Evolutionary conservation across 2,113 vertebrate species (phyloP).

Genomic region (Trochalopteron elliotii): DNA sequence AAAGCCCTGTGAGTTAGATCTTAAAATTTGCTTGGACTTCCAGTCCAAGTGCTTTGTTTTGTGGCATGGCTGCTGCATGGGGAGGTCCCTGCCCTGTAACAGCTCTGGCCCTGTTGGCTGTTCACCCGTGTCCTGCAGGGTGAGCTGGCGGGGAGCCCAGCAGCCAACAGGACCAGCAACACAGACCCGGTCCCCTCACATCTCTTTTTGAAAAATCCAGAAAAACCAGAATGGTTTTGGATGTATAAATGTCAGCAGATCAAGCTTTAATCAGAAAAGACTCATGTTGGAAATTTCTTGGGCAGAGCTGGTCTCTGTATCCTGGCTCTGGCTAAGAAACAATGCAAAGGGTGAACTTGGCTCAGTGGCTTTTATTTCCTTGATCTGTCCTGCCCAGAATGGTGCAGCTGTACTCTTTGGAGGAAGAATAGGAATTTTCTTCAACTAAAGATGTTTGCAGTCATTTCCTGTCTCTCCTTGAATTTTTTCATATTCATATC

Average conservation of each 20-base stretch:
- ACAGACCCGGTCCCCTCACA: background rate
- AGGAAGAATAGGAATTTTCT: background rate
- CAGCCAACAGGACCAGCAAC: fast-evolving
- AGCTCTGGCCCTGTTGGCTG: background rate
- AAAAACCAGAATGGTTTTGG: background rate
- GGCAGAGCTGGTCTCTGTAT: background rate
- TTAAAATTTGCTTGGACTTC: background rate
- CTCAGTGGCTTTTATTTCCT: background rate
- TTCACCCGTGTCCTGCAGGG: fast-evolving
- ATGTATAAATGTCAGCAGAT: background rate
- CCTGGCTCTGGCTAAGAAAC: background rate
- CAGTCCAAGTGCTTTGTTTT: background rate
- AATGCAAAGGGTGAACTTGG: background rate
- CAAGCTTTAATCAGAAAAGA: background rate
- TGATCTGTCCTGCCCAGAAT: background rate
- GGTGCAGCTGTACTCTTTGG: background rate
- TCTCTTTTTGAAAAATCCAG: background rate
- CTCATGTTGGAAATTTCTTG: background rate
- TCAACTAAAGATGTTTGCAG: background rate
- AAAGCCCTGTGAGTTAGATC: background rate
- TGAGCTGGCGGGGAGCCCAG: fast-evolving
- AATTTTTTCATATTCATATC: background rate
- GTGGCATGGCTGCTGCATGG: background rate
- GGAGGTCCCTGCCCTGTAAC: no score
- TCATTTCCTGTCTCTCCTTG: background rate